A percentile compares a stretch with the other conserved stretches of the same genome.
phyloP scores from a whole-genome alignment of 2,888 invertebrate genomes.

The Teleiodes luculella region DNA sequence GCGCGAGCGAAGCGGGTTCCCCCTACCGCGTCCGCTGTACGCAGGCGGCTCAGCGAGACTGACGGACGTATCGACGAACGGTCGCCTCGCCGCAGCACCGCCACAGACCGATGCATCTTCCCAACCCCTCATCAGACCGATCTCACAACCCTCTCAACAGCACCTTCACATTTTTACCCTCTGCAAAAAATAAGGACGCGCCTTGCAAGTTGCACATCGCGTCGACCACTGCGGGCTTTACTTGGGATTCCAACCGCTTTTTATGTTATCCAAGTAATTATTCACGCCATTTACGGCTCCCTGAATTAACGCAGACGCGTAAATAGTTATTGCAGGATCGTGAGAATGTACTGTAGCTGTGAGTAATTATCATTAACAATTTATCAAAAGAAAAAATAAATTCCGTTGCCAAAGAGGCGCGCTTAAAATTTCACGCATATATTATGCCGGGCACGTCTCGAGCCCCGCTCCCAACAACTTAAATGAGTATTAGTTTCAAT shows the following conservation, averaged over 20 bases:
- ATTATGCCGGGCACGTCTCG: background rate
- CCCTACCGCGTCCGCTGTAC: constrained; percentile 63
- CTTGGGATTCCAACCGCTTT: constrained; percentile 56
- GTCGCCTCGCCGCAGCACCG: constrained; percentile 27
- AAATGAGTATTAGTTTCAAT: background rate
- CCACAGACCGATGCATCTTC: constrained; percentile 41
- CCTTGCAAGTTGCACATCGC: constrained; percentile 24
- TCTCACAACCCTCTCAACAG: constrained; percentile 39
- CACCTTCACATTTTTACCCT: constrained; percentile 40
- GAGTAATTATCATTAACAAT: constrained; percentile 4
- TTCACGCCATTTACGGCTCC: constrained; percentile 65
- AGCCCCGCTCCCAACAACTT: background rate
- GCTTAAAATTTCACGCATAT: background rate
- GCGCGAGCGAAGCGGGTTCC: constrained; percentile 38
- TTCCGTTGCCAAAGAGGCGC: constrained; percentile 1
- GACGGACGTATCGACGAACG: constrained; percentile 36
- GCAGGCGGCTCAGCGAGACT: constrained; percentile 67
- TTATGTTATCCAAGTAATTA: constrained; percentile 59
- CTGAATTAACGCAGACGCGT: constrained; percentile 51
- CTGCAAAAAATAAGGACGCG: constrained; percentile 40
- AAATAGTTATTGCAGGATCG: constrained; percentile 48
- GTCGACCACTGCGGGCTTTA: constrained; percentile 40
- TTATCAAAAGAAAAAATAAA: background rate
- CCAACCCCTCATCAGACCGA: constrained; percentile 41
- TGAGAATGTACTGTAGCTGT: constrained; percentile 39